A percentile compares a stretch with the other conserved stretches of the same genome.
phyloP scores from a whole-genome alignment of 2,797 vertebrate genomes.

The Mormyrus proboscirostris region DNA sequence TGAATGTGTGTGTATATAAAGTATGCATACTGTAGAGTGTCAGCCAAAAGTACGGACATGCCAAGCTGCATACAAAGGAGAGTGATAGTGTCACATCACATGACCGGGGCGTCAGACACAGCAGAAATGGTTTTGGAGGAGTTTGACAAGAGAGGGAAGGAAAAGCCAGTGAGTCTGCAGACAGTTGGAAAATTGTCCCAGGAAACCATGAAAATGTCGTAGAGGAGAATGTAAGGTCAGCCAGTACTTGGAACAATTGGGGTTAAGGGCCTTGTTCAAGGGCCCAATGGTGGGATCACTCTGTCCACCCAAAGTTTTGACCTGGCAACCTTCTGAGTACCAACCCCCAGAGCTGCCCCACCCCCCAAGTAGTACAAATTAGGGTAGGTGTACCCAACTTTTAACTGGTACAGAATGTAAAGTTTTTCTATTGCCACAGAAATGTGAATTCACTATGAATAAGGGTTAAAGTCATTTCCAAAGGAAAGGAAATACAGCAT shows the following conservation, averaged over 20 bases:
- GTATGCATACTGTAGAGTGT: neutral
- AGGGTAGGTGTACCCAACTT: neutral
- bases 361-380: neutral
- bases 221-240: neutral
- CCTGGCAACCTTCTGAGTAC: neutral
- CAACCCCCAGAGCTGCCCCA: neutral
- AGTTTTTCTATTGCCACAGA: neutral
- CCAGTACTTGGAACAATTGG: neutral
- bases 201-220: neutral
- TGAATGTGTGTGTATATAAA: neutral
- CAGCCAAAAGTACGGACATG: neutral
- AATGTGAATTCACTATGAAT: neutral
- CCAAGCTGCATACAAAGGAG: neutral
- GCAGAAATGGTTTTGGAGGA: neutral
- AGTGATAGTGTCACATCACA: neutral
- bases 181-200: neutral
- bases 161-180: neutral
- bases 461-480: neutral
- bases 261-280: neutral
- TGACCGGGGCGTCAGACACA: neutral
- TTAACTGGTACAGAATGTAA: neutral
- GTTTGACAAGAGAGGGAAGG: neutral
- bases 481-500: neutral
- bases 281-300: neutral
- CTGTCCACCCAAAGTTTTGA: neutral